These are phyloP conservation scores for Cylindroiulus punctatus DNA, from an alignment of 2,888 invertebrate species.

Conservation along the genomic window DNA sequence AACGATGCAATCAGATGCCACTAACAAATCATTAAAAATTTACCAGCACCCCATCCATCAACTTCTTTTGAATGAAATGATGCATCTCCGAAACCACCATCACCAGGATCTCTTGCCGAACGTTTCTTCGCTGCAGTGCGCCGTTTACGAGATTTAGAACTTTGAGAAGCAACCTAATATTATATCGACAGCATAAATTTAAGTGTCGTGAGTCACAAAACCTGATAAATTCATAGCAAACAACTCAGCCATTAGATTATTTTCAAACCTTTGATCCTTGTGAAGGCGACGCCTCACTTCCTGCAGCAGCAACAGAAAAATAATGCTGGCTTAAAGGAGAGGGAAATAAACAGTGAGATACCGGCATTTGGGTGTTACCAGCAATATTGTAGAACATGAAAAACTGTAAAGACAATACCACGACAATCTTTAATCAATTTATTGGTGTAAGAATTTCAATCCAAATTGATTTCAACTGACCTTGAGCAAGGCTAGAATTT, in stretches of 20 bases:
- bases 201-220: too few species aligned
- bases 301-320: constrained; percentile 12
- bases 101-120: not conserved
- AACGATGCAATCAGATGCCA: not conserved
- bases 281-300: not conserved
- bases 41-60: not conserved
- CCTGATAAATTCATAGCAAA: not conserved
- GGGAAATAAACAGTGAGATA: constrained; percentile 49
- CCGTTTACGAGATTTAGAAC: constrained; percentile 44
- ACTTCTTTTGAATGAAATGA: not conserved
- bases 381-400: constrained; percentile 52
- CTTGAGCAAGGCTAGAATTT: constrained; percentile 54
- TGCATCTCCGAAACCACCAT: not conserved
- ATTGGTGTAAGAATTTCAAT: not conserved
- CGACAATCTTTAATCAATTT: not conserved
- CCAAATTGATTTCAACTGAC: not conserved
- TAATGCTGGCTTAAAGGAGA: constrained; percentile 54
- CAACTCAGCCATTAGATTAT: not conserved
- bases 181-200: not conserved
- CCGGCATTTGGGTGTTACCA: not conserved
- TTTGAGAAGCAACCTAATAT: not conserved
- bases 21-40: not conserved
- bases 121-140: not conserved
- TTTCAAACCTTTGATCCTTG: constrained; percentile 30
- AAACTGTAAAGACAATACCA: not conserved